Evolutionary conservation across 92 coral and sea anemone genomes (phyloP).

Genomic region (Phenganax subtilis): DNA sequence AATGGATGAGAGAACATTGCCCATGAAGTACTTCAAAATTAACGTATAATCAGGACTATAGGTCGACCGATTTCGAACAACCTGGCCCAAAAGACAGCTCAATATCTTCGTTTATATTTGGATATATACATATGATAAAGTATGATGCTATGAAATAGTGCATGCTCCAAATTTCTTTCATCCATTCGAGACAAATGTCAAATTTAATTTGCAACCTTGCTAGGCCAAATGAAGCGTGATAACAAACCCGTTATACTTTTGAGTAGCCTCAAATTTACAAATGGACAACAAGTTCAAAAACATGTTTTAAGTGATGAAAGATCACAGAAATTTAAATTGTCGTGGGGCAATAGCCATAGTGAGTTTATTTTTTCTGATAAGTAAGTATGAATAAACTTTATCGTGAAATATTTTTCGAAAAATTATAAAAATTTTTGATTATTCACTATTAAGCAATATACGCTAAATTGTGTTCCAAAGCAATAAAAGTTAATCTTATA

Average conservation of each 20-base stretch:
- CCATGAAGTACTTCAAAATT: too few species aligned
- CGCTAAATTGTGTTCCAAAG: not conserved
- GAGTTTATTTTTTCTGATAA: too few species aligned
- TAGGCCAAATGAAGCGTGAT: conserved; percentile 9
- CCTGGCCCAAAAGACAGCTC: too few species aligned
- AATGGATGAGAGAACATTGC: too few species aligned
- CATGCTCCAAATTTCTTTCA: not conserved
- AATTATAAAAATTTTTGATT: too few species aligned
- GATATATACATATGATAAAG: not conserved
- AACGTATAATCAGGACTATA: too few species aligned
- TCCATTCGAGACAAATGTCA: not conserved
- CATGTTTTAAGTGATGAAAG: not conserved
- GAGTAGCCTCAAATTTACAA: not conserved
- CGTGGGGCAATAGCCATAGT: not conserved
- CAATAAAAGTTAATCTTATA: not conserved
- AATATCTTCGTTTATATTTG: too few species aligned
- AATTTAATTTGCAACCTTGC: not conserved
- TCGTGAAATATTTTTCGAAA: too few species aligned
- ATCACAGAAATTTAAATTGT: not conserved
- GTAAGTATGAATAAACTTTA: too few species aligned
- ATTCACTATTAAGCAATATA: too few species aligned
- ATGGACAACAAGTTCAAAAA: not conserved
- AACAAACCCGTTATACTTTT: not conserved
- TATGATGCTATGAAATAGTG: not conserved
- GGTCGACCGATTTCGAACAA: too few species aligned